Conservation (phyloP, 2,888 invertebrate genomes). For the Trissoscelio sp. region DNA sequence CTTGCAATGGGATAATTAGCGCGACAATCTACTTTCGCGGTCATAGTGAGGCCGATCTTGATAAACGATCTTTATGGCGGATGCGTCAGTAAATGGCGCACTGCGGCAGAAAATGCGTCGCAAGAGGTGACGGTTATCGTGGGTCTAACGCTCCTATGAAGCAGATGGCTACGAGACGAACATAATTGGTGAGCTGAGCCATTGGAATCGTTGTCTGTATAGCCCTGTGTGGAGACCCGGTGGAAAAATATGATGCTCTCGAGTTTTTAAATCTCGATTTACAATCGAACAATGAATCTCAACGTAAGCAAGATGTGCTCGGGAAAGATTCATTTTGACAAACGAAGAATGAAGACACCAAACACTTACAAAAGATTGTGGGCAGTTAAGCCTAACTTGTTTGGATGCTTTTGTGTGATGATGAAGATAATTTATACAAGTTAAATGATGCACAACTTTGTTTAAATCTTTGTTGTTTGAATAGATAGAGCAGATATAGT, state of each 20-base stretch:
- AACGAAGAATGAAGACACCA: constrained; percentile 41
- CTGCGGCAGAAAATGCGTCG: constrained; percentile 53
- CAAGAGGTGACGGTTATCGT: constrained; percentile 54
- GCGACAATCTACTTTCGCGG: constrained; percentile 70
- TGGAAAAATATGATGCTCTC: constrained; percentile 51
- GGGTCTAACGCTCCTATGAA: constrained; percentile 73
- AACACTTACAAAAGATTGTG: constrained; percentile 30
- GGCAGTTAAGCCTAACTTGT: constrained; percentile 18
- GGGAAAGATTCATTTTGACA: constrained; percentile 41
- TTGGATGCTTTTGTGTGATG: constrained; percentile 25
- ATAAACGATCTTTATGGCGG: constrained; percentile 48
- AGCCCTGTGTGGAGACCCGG: constrained; percentile 43
- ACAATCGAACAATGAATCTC: constrained; percentile 46
- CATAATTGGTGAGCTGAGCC: constrained; percentile 76
- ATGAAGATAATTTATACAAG: constrained; percentile 13
- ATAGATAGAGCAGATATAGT: too few species aligned
- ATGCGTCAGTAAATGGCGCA: constrained; percentile 54
- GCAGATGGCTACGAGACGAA: constrained; percentile 83
- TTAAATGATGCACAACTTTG: constrained; percentile 1
- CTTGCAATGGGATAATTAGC: constrained; percentile 63
- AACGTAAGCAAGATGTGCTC: constrained; percentile 28
- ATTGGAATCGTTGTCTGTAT: constrained; percentile 67
- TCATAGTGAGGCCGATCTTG: constrained; percentile 54
- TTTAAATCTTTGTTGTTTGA: too few species aligned
- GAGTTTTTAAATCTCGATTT: constrained; percentile 54